phyloP scores from a whole-genome alignment of 2,113 vertebrate genomes.

The zebrafish (Danio rerio) region GRCz12tu NC_133185.1:31757501-31758000 shows the following conservation, averaged over 20 bases:
- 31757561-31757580: slow-evolving; percentile 69
- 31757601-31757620: not conserved
- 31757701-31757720: too few species aligned
- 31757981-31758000: slow-evolving; percentile 76
- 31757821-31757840: not conserved
- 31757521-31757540: not conserved
- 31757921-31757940: slow-evolving; percentile 79
- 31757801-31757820: not conserved
- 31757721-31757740: too few species aligned
- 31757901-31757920: slow-evolving; percentile 73
- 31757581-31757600: slow-evolving; percentile 76
- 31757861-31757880: not conserved
- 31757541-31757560: slow-evolving; percentile 71
- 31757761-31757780: too few species aligned
- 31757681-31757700: too few species aligned
- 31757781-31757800: too few species aligned
- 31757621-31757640: not conserved
- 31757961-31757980: slow-evolving; percentile 78
- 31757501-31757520: not conserved
- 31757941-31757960: slow-evolving; percentile 79
- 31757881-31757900: not conserved
- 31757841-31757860: too few species aligned
- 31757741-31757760: too few species aligned
- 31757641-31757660: not conserved
- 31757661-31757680: too few species aligned